Base-by-base conservation (phyloP, 1,140 invertebrate genomes). In the Megathymus violae region DNA sequence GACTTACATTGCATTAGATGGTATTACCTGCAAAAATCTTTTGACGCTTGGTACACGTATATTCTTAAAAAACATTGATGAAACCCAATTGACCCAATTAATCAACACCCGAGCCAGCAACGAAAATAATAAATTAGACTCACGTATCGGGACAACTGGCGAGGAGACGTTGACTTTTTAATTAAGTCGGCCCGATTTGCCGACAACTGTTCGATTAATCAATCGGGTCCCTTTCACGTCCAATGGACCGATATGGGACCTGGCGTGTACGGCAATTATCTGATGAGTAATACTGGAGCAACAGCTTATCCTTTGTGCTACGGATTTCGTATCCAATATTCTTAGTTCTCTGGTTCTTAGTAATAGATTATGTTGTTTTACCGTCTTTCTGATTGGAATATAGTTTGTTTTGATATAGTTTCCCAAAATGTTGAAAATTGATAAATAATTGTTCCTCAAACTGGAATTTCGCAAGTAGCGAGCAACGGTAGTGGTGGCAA, bases 111-210 rank as follows among this genome's bases (percentile, higher is more conserved):
- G 40, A 51, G 17, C 14, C n/a, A n/a, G n/a, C 19, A 52, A 69
- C 61, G 61, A 78, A 77, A 76, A 80, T 76, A 81, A 80, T 82
- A 76, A 81, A 84, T 82, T 62, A 74, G 56, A 11, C 51, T 50
- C 67, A 70, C 72, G 74, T 73, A 75, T 78, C 71, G 67, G 66
- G 69, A 81, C 75, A 71, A 75, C 71, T 76, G 69, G n/a, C n/a
- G n/a, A n/a, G 73, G 69, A 77, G 83, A 86, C 80, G 76, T 82
- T 86, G 83, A 86, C 83, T 86, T 86, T 86, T 77, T 72, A 77
- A 77, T 77, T 77, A 76, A 74, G 63, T 70, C 74, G 68, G 58
- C 22, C 43, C 40, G 51, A 58, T 58, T 25, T 54, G n/a, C 74
- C 79, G 80, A 84, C 81, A 77, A 80, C 69, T 64, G 63, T 81